Base-by-base conservation (phyloP, 30 jellyfish, hydroid and myxozoan species). In the Pseudorhiza aurosa region DNA sequence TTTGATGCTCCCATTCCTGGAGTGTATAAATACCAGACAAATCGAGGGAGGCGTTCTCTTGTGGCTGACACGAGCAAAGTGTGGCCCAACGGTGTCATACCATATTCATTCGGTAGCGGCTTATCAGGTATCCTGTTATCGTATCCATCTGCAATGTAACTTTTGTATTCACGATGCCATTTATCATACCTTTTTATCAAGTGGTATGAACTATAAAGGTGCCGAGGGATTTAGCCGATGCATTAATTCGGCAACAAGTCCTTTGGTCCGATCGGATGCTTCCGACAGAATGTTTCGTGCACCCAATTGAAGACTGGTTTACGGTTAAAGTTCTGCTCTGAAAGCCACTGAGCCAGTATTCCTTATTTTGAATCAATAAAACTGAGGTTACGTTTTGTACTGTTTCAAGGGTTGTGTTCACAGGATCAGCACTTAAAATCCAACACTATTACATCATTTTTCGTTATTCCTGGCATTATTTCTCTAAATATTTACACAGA, bases 1-100 rank as follows among this genome's bases (percentile, higher is more conserved):
- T 91, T 82, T 8, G 98, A 91, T 65, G 96, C 96, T 4, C 98
- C 98, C 8, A 72, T 91, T 12, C 98, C 98, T 11, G 88, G 80
- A 0, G 87, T 76, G 17, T 42, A 65, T 50, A 64, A 46, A n/a
- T 57, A 65, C 30, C 90, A 77, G 32, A 28, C 88, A 33, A 83
- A 76, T 26, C 91, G 98, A 32, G 24, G 60, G 12, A 64, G 95
- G 26, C 69, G 98, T 22, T 82, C 98, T 1, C 92, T 88, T 0
- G 87, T 82, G 15, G 51, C 87, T 2, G 85, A 84, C 37, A 22
- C 49, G 10, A 75, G 55, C 11, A 77, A 83, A 47, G 84, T 86
- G 7, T 91, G 98, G 98, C 95, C 91, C 1, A 40, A 83, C 30
- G 98, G 95, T 24, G 56, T 19, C 2, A 91, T 91, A 5, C 98